Evolutionary conservation across 2,113 vertebrate species (phyloP).

Genomic region (Dasyurus viverrinus): DNA sequence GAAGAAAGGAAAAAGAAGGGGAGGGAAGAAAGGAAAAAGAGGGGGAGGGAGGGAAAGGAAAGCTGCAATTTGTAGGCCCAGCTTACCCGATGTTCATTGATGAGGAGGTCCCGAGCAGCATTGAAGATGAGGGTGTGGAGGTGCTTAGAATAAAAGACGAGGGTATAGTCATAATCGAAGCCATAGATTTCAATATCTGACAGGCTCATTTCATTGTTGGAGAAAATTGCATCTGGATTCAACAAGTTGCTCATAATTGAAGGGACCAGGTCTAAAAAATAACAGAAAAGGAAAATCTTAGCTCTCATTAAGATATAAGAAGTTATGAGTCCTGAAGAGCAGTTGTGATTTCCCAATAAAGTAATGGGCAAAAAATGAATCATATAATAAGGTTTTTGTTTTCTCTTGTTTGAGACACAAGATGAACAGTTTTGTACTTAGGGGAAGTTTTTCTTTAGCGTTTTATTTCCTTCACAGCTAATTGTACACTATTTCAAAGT

Average conservation of each 20-base stretch:
- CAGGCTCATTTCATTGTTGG: conserved; percentile 98
- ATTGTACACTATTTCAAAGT: too few relatives aligned
- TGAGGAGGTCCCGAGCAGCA: conserved; percentile 95
- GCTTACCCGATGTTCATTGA: conserved; percentile 93
- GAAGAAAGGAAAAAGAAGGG: not conserved
- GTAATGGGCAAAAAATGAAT: not conserved
- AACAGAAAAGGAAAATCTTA: not conserved
- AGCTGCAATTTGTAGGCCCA: conserved; percentile 59
- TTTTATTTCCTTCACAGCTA: too few relatives aligned
- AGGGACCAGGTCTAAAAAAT: conserved; percentile 86
- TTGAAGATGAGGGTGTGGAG: conserved; percentile 97
- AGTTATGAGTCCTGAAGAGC: not conserved
- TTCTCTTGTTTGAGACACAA: not conserved
- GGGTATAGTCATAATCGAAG: conserved; percentile 98
- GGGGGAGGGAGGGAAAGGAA: not conserved
- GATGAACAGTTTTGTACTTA: not conserved
- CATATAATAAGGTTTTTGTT: not conserved
- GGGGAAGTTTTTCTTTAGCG: not conserved
- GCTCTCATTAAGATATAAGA: not conserved
- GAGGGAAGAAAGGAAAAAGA: not conserved
- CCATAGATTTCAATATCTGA: conserved; percentile 97
- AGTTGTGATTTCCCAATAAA: not conserved
- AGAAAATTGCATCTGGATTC: conserved; percentile 95
- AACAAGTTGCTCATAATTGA: conserved; percentile 89
- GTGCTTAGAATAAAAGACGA: conserved; percentile 97